Evolutionary conservation across 2,888 invertebrate genomes (phyloP), one percentile per base, ranked within the genome.

Genomic region (Trichopria drosophilae): DNA sequence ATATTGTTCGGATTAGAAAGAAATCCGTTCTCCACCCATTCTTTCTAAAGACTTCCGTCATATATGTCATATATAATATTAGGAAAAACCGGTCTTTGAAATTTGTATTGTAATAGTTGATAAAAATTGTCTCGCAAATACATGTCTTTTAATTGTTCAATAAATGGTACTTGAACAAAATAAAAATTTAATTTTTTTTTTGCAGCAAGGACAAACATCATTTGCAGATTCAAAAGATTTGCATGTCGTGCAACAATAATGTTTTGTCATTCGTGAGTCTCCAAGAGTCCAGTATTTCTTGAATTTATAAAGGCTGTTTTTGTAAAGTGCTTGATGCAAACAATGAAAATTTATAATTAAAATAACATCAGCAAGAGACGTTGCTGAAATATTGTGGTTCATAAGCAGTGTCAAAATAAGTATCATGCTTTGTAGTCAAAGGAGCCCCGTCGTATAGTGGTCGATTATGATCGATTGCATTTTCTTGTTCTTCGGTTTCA

Each of bases 21-120:
- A 23, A 58, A 58, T 6, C 55, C 55, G 53, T 51, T 42, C n/a
- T 42, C 5, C 7, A 55, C 32, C 55, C 49, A 53, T 7, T 20
- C 7, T 10, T 16, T 6, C 41, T 58, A 55, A 3, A 55, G 19
- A 5, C 18, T 20, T 1, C 32, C 32, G 18, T 55, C 55, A 43
- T 48, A 53, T 9, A 53, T 35, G 36, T 58, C 55, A 4, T 26
- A 34, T 16, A 50, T 47, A 28, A 29, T 7, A 35, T 23, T 13
- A 15, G 45, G 36, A 32, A 16, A 13, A 6, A 6, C 15, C 10
- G 26, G 29, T 43, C 55, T 52, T 18, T 18, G 16, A 18, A 54
- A 57, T 35, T 52, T 22, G 24, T 36, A 24, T 28, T 52, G 52
- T 7, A 51, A 29, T 9, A 28, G 23, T 13, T 51, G 19, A 12